Base-by-base conservation (phyloP, 2,888 invertebrate species). In the Netelia inedita region DNA sequence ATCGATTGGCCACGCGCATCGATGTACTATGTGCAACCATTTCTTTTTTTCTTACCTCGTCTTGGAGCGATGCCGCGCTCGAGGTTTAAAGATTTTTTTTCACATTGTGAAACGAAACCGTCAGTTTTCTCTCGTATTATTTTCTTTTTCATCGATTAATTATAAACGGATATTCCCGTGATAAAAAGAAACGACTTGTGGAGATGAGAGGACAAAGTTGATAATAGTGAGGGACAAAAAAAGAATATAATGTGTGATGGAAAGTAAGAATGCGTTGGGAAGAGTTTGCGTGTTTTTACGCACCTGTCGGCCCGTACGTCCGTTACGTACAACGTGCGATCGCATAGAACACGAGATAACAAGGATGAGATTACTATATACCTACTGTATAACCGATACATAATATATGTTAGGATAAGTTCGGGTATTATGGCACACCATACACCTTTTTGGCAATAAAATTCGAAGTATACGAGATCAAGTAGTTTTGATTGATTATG, bases 1-100 rank as follows among this genome's bases (percentile, higher is more conserved):
- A 92, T 89, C 91, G 89, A 92, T 92, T 91, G 88, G 91, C 87
- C 88, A 92, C 91, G 91, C 90, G 88, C 87, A 88, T 89, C 87
- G 89, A 90, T 88, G 81, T 88, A 89, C 87, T 85, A 53, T 68
- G 23, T 66, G 46, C 61, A 78, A 63, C 35, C 35, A 35, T 10
- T 50, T 35, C 65, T 53, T 68, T 59, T 59, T 55, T 75, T 35
- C 35, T 35, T 35, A 35, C 35, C 72, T 61, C 68, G 61, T 66
- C 19, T 57, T 21, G 19, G 16, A 19, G 19, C 8, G 19, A 10
- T 57, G 16, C 10, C 16, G 10, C 57, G 57, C 8, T 57, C 19
- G 57, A 57, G 10, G 46, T 14, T 46, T 46, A 2, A 46, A 14
- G 11, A 46, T 46, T 46, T 46, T 46, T 46, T 1, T 46, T 14